Base-by-base conservation (phyloP, 92 coral and sea anemone genomes). In the Scolanthus callimorphus region DNA sequence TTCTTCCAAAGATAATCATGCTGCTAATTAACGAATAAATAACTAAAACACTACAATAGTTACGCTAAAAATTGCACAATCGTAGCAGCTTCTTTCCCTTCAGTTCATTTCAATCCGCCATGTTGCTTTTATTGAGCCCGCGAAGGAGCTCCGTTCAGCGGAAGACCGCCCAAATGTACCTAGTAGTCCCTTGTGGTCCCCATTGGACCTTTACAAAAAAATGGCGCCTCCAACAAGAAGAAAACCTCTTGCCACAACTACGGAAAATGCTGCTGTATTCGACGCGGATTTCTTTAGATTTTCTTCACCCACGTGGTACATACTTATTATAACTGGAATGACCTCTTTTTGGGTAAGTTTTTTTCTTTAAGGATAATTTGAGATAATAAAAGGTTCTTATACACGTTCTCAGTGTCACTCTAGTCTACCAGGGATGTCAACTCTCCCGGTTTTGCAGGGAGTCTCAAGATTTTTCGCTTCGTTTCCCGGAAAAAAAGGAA, bases 1-100 rank as follows among this genome's bases (percentile, higher is more conserved):
- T 63, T 50, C 91, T 89, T 23, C 98, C 98, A n/a, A 88, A 49
- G 54, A 90, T 73, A 48, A 82, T 83, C 98, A 92, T 92, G 15
- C 64, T 67, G 28, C 11, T 26, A 39, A 34, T n/a, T n/a, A n/a
- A n/a, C n/a, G 28, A 53, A 17, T 55, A 56, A 17, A 39, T 21
- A 17, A 26, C 10, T 46, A 46, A 46, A 46, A 46, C 6, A 6
- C 52, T 21, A 4, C 52, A 19, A 46, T 20, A 46, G 4, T 10
- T 10, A 4, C 52, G 4, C 52, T 11, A 46, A n/a, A n/a, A n/a
- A n/a, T n/a, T n/a, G n/a, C n/a, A n/a, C n/a, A n/a, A n/a, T n/a
- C n/a, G n/a, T n/a, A n/a, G n/a, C n/a, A n/a, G n/a, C n/a, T n/a
- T n/a, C n/a, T n/a, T n/a, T n/a, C n/a, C n/a, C n/a, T n/a, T 20